Evolutionary conservation across 2,888 invertebrate genomes (phyloP), one percentile per base, ranked within the genome.

Genomic region (Tineola bisselliella): DNA sequence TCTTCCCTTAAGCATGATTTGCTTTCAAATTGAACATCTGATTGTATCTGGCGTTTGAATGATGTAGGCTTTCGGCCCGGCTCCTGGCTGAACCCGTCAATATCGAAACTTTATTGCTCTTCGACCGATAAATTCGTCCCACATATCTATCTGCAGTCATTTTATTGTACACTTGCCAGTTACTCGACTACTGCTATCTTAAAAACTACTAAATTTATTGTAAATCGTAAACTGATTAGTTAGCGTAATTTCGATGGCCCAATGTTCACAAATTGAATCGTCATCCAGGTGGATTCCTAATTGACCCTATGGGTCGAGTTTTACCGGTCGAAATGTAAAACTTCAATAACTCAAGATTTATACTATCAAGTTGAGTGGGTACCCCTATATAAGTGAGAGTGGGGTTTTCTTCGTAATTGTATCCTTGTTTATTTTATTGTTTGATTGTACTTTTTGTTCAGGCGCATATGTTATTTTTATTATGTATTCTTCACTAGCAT

Each of bases 331-430:
- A 8, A 2, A 19, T 44, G 33, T n/a, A 15, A 38, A 38, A 65
- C 61, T 64, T 62, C 63, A 63, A 61, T 58, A 57, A 61, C 15
- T 60, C 60, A 48, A 52, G 33, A 38, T 38, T 38, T 38, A 38
- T 38, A 10, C 38, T 38, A 38, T 38, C n/a, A 10, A 38, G 38
- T n/a, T 38, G 38, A 38, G 38, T 38, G 38, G 38, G 38, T 38
- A 38, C n/a, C n/a, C 38, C 11, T 38, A 38, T n/a, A 38, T n/a
- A 38, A 38, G 38, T 38, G 38, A 12, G n/a, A 38, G 59, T 60
- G 60, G 60, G 61, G 30, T 44, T 57, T 61, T 62, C 62, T 60
- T 48, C 13, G 15, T 38, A 38, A 38, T 38, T 38, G 38, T 38
- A 38, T 38, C 38, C 6, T n/a, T 38, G 38, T 38, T 38, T n/a